Percentiles rank a stretch among this genome's conserved stretches.
Conservation (phyloP, 2,113 vertebrate species). For the Diglossa brunneiventris region DNA sequence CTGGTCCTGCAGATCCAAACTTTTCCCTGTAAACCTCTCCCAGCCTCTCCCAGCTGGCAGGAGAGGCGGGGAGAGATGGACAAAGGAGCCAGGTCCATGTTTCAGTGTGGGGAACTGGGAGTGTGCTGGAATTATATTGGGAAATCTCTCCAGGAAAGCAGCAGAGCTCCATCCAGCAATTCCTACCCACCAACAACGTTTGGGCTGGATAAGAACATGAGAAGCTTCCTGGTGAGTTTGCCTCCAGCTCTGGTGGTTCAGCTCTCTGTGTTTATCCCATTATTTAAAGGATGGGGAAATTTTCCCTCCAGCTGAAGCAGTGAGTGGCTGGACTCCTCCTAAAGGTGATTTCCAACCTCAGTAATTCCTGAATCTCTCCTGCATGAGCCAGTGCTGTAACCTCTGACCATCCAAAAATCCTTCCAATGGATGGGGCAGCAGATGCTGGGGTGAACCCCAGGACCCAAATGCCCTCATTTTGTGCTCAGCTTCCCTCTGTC, state of each 20-base stretch:
- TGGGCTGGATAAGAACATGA: neutral
- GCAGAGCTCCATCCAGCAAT: neutral
- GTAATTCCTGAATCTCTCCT: neutral
- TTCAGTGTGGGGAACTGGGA: neutral
- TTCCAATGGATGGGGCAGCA: neutral
- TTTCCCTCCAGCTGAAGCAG: neutral
- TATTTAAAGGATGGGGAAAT: neutral
- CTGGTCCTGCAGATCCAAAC: neutral
- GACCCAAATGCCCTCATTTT: neutral
- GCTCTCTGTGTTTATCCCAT: neutral
- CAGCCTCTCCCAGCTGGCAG: neutral
- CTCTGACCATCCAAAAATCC: rapidly evolving
- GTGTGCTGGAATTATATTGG: neutral
- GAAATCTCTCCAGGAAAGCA: neutral
- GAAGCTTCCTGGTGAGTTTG: neutral
- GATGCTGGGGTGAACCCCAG: neutral
- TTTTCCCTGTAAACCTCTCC: neutral
- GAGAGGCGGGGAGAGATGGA: rapidly evolving
- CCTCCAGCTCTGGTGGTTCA: neutral
- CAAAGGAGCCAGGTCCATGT: rapidly evolving
- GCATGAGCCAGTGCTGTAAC: neutral
- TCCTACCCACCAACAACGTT: rapidly evolving
- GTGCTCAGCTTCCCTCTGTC: neutral
- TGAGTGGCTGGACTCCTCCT: neutral
- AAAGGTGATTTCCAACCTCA: neutral